These are phyloP conservation scores for Sesamia nonagrioides DNA, from an alignment of 1,140 invertebrate species.

Conservation along the genomic window DNA sequence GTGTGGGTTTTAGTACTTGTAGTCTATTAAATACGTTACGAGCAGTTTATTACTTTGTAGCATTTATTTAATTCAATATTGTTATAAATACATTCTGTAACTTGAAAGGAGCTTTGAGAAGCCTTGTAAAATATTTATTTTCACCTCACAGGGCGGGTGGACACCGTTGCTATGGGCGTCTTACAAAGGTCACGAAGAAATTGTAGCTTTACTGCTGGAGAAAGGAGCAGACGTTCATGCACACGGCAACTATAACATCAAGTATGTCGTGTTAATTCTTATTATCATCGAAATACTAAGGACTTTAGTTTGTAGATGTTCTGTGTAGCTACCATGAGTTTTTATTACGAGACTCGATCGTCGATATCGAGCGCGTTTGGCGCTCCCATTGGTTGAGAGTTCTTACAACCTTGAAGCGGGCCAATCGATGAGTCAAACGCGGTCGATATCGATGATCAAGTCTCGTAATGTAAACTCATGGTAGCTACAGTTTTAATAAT, in stretches of 20 bases:
- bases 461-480: no score
- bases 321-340: no score
- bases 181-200: slow-evolving; percentile 95
- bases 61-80: no score
- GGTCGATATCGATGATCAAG: no score
- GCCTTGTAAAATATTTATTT: not conserved
- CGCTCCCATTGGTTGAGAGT: no score
- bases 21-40: not conserved
- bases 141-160: slow-evolving; percentile 95
- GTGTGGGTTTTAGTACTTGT: not conserved
- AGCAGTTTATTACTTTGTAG: not conserved
- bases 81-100: no score
- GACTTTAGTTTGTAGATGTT: not conserved
- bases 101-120: not conserved
- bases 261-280: slow-evolving; percentile 74
- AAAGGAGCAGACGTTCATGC: slow-evolving; percentile 97
- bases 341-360: no score
- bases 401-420: no score
- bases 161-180: slow-evolving; percentile 99
- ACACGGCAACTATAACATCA: slow-evolving; percentile 98
- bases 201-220: slow-evolving; percentile 94
- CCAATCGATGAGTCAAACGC: no score
- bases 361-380: no score
- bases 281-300: not conserved
- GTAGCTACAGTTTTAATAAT: no score